These are phyloP conservation scores for Argentina silus DNA, from an alignment of 2,797 vertebrate species.

Conservation along the genomic window DNA sequence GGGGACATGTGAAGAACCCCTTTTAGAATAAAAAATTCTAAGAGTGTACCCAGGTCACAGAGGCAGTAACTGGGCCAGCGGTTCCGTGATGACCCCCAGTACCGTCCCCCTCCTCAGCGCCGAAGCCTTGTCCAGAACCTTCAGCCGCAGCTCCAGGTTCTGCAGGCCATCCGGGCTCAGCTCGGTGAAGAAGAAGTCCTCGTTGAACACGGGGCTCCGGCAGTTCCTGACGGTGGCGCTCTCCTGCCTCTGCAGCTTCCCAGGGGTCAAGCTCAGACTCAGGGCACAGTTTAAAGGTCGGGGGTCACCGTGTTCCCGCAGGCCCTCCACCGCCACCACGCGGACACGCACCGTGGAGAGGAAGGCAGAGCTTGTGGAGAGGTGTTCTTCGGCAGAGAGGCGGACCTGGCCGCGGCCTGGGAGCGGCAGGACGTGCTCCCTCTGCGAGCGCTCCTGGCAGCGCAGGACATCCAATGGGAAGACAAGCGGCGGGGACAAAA, in stretches of 20 bases:
- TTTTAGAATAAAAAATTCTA: too few relatives aligned
- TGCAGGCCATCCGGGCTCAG: conserved; percentile 59
- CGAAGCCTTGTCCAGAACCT: conserved; percentile 72
- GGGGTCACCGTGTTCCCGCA: conserved; percentile 47
- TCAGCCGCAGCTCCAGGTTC: conserved; percentile 67
- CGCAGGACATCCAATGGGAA: conserved; percentile 66
- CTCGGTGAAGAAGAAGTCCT: conserved; percentile 77
- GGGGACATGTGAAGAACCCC: too few relatives aligned
- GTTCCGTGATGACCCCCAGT: conserved; percentile 62
- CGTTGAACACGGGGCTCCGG: conserved; percentile 69
- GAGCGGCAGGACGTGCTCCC: conserved; percentile 67
- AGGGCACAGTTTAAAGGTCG: conserved; percentile 65
- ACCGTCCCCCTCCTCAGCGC: conserved; percentile 60
- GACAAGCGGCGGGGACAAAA: conserved; percentile 50
- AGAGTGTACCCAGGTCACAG: conserved; percentile 15
- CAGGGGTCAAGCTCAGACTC: conserved; percentile 69
- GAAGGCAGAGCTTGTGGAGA: conserved; percentile 8
- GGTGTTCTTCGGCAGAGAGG: conserved; percentile 58
- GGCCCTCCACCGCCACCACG: conserved; percentile 69
- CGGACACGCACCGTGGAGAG: conserved; percentile 61
- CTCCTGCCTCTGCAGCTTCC: conserved; percentile 72
- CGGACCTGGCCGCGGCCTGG: conserved; percentile 62
- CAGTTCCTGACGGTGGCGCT: conserved; percentile 72
- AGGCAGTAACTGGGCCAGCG: conserved; percentile 63
- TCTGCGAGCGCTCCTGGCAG: conserved; percentile 62